Conservation (phyloP, 2,888 invertebrate species). For the Bombylius discolor region DNA sequence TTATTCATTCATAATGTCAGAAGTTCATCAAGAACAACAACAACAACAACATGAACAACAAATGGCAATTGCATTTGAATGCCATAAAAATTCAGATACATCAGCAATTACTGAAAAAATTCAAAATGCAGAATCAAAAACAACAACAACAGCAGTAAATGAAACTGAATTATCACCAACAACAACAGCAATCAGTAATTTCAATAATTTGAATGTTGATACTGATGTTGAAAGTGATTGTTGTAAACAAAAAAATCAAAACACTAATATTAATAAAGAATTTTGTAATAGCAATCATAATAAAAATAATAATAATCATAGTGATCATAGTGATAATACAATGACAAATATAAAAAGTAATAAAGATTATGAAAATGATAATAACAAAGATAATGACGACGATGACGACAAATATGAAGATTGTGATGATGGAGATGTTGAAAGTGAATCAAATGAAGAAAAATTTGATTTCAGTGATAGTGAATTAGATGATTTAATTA, state of each 20-base stretch:
- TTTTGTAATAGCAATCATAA: background rate
- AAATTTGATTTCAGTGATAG: slow-evolving; percentile 28
- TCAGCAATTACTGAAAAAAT: background rate
- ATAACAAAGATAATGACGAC: background rate
- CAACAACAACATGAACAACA: background rate
- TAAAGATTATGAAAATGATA: background rate
- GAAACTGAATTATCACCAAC: too few relatives aligned
- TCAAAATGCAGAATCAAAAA: too few relatives aligned
- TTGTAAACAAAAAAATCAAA: background rate
- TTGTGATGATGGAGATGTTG: background rate
- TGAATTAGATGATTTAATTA: slow-evolving; percentile 16
- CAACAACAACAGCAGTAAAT: too few relatives aligned
- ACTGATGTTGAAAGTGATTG: too few relatives aligned
- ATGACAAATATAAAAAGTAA: background rate
- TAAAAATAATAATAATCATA: background rate
- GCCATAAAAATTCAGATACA: background rate
- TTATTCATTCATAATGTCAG: background rate
- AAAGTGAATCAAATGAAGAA: slow-evolving; percentile 25
- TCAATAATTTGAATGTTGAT: too few relatives aligned
- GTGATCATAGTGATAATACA: too few relatives aligned
- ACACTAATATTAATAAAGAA: background rate
- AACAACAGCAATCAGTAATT: too few relatives aligned
- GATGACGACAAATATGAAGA: background rate
- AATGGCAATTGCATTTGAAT: too few relatives aligned
- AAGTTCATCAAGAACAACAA: background rate